Conservation (phyloP, 2,797 vertebrate genomes). For the Gallinago solitaria region DNA sequence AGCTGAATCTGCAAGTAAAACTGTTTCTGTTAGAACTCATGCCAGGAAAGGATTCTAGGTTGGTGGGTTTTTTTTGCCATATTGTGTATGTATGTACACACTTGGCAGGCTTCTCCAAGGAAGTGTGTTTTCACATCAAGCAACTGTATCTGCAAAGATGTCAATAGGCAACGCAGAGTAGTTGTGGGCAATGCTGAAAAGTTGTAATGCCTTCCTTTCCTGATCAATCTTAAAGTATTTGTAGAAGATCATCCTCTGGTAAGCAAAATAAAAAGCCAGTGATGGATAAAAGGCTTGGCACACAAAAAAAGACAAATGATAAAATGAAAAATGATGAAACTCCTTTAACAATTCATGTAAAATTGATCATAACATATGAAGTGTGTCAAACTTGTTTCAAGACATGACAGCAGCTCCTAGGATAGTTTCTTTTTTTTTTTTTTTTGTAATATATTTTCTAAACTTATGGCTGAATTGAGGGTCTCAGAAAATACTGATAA, state of each 20-base stretch:
- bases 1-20: slow-evolving; percentile 35
- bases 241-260: background rate
- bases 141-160: background rate
- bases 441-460: background rate
- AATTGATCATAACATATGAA: background rate
- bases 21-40: background rate
- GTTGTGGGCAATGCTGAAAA: background rate
- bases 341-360: background rate
- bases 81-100: background rate
- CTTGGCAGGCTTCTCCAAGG: background rate
- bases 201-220: background rate
- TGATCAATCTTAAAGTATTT: background rate
- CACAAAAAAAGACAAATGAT: background rate
- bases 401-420: background rate
- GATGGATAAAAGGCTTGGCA: background rate
- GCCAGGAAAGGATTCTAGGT: background rate
- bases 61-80: fast-evolving
- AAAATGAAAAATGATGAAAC: background rate
- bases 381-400: background rate
- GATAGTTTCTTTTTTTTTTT: too few species aligned
- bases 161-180: background rate
- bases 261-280: background rate
- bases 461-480: background rate
- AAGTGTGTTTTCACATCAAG: background rate
- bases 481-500: background rate